Evolutionary conservation across 92 coral and sea anemone genomes (phyloP).

Genomic region (Phenganax subtilis): DNA sequence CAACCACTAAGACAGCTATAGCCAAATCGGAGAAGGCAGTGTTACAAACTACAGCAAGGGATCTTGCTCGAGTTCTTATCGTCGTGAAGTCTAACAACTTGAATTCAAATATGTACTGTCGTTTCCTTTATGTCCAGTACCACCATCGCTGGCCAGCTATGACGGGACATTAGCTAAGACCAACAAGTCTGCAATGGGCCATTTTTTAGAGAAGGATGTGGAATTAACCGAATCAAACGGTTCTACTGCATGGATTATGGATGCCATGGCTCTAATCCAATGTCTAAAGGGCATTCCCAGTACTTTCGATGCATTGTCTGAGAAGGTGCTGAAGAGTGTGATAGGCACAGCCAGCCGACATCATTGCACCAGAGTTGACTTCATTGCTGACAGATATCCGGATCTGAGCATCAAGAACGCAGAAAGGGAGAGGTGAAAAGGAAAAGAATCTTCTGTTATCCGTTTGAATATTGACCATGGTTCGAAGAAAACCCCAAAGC

Average conservation of each 20-base stretch:
- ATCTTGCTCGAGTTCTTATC: too few relatives aligned
- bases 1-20: not conserved
- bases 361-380: too few relatives aligned
- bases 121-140: too few relatives aligned
- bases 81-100: too few relatives aligned
- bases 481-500: too few relatives aligned
- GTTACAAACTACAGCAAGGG: constrained; percentile 4
- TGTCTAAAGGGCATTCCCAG: too few relatives aligned
- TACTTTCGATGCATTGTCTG: too few relatives aligned
- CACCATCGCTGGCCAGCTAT: too few relatives aligned
- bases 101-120: too few relatives aligned
- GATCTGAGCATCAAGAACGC: not conserved
- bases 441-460: not conserved
- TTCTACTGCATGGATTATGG: constrained; percentile 7
- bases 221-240: not conserved
- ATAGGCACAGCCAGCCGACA: too few relatives aligned
- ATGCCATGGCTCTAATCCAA: not conserved
- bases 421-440: constrained; percentile 1
- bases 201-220: not conserved
- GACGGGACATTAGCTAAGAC: too few relatives aligned
- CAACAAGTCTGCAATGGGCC: constrained; percentile 3
- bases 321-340: too few relatives aligned
- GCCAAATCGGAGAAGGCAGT: constrained; percentile 1
- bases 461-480: not conserved
- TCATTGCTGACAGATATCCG: not conserved